These are phyloP conservation scores for Drosophila ironensis DNA, from an alignment of 1,140 invertebrate species.

Conservation along the genomic window DNA sequence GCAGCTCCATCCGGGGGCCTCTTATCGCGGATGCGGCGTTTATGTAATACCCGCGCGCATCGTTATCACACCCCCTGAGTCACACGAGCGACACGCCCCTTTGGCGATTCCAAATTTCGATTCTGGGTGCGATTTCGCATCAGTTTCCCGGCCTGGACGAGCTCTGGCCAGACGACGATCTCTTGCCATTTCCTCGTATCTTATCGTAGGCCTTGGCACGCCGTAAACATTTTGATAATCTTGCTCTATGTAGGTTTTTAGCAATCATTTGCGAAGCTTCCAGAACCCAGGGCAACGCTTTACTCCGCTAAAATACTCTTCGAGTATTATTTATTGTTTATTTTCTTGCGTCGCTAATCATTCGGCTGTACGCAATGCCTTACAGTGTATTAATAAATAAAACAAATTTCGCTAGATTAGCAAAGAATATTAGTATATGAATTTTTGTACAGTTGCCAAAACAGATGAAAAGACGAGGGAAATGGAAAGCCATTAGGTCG, in stretches of 20 bases:
- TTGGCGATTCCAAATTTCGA: not conserved
- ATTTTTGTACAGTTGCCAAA: slow-evolving; percentile 70
- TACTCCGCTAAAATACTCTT: no score
- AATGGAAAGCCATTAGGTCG: slow-evolving; percentile 13
- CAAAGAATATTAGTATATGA: slow-evolving; percentile 31
- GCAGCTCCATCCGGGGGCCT: no score
- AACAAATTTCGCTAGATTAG: slow-evolving; percentile 38
- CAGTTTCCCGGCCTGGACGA: not conserved
- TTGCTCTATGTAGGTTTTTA: slow-evolving; percentile 39
- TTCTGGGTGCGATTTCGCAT: not conserved
- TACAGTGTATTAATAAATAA: slow-evolving; percentile 31
- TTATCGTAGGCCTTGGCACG: slow-evolving; percentile 43
- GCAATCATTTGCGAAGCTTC: slow-evolving; percentile 41
- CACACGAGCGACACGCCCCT: slow-evolving; percentile 59
- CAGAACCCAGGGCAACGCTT: no score
- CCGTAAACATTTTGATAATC: slow-evolving; percentile 49
- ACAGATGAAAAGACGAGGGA: slow-evolving; percentile 34
- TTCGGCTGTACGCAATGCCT: slow-evolving; percentile 7
- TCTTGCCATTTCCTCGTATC: slow-evolving; percentile 34
- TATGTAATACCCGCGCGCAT: slow-evolving; percentile 36
- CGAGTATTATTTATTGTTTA: no score
- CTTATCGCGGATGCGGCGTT: slow-evolving; percentile 35
- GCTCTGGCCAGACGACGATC: not conserved
- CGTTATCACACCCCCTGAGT: slow-evolving; percentile 41
- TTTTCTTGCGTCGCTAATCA: slow-evolving; percentile 5